These are phyloP conservation scores for Antheraea mylitta DNA, from an alignment of 1,140 invertebrate genomes.

Conservation along the genomic window DNA sequence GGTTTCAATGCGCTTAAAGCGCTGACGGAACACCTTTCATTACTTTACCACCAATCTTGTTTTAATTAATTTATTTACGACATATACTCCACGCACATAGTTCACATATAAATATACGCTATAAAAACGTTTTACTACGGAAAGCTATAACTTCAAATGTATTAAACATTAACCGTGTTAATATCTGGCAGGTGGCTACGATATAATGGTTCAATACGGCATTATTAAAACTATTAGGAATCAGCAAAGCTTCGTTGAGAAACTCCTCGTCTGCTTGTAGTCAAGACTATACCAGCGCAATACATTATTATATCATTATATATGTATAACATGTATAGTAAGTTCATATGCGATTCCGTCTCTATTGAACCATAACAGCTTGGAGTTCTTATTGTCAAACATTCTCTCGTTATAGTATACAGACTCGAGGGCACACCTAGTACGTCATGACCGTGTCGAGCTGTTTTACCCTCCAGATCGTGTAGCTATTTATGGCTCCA, in stretches of 20 bases:
- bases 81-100: too few relatives aligned
- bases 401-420: slow-evolving; percentile 12
- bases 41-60: too few relatives aligned
- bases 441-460: slow-evolving; percentile 25
- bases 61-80: too few relatives aligned
- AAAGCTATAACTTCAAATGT: too few relatives aligned
- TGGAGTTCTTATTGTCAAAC: slow-evolving; percentile 39
- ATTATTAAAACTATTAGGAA: neutral
- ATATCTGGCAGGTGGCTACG: too few relatives aligned
- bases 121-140: too few relatives aligned
- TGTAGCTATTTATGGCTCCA: slow-evolving; percentile 43
- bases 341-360: neutral
- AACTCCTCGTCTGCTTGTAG: neutral
- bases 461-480: slow-evolving; percentile 34
- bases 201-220: too few relatives aligned
- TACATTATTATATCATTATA: neutral
- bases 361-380: slow-evolving; percentile 10
- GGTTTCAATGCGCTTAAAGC: too few relatives aligned
- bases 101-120: too few relatives aligned
- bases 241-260: too few relatives aligned
- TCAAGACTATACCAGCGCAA: neutral
- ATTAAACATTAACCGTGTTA: too few relatives aligned
- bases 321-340: neutral
- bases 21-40: too few relatives aligned
- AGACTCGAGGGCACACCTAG: slow-evolving; percentile 25